A percentile compares a stretch with the other conserved stretches of the same genome.
Evolutionary conservation across 2,113 vertebrate species (phyloP).

Genomic region (Misgurnus mizolepis): DNA sequence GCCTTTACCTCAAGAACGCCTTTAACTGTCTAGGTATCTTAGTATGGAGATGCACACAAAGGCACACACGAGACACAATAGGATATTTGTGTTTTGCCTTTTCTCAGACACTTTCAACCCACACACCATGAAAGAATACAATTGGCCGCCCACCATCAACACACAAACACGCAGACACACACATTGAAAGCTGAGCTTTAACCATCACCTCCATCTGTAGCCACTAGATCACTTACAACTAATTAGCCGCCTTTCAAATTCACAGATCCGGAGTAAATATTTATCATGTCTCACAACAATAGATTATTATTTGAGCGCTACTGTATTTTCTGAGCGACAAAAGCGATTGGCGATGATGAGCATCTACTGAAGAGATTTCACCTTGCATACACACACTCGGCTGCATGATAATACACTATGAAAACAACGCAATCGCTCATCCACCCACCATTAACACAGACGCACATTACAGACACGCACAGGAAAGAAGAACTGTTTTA

Average conservation of each 20-base stretch:
- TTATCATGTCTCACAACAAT: constrained; percentile 21
- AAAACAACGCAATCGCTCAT: constrained; percentile 17
- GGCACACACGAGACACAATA: constrained; percentile 43
- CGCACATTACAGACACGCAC: neutral
- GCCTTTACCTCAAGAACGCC: neutral
- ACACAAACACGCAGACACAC: constrained; percentile 4
- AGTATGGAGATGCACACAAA: constrained; percentile 16
- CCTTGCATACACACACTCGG: constrained; percentile 11
- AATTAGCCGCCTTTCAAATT: constrained; percentile 43
- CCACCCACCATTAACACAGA: constrained; percentile 32
- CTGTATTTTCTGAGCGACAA: constrained; percentile 2
- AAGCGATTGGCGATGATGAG: neutral
- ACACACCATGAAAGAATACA: constrained; percentile 71
- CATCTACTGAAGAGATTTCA: constrained; percentile 3
- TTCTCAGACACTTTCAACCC: constrained; percentile 74
- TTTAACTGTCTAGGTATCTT: too few relatives aligned
- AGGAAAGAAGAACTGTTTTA: neutral
- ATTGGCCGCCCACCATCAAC: constrained; percentile 58
- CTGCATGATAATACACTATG: neutral
- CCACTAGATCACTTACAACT: constrained; percentile 65
- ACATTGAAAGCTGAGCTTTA: constrained; percentile 9
- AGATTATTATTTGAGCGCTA: constrained; percentile 25
- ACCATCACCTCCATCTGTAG: constrained; percentile 64
- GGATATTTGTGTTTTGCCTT: constrained; percentile 62
- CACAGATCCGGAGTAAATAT: constrained; percentile 35